These are phyloP conservation scores for Drosophila littoralis DNA, from an alignment of 1,140 invertebrate species.

Conservation along the genomic window DNA sequence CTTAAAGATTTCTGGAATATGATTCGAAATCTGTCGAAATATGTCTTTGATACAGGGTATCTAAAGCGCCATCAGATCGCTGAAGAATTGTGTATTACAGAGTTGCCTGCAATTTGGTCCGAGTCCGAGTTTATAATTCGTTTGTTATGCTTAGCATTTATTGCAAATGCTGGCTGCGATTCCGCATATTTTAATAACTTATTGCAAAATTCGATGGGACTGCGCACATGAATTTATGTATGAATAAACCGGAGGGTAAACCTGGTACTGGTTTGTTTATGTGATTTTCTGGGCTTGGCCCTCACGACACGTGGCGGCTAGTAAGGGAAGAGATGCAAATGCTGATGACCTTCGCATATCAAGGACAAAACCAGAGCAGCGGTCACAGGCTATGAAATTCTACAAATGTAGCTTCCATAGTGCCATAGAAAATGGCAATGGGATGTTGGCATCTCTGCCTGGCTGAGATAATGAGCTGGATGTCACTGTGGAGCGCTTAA, in stretches of 20 bases:
- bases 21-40: no score
- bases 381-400: constrained; percentile 6
- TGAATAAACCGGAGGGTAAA: constrained; percentile 63
- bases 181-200: constrained; percentile 80
- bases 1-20: no score
- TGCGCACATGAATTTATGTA: constrained; percentile 71
- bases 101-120: constrained; percentile 13
- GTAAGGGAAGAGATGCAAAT: constrained; percentile 64
- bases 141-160: constrained; percentile 55
- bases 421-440: constrained; percentile 58
- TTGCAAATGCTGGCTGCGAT: constrained; percentile 47
- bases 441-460: constrained; percentile 54
- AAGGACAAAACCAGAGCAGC: constrained; percentile 55
- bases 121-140: constrained; percentile 37
- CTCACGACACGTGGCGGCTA: constrained; percentile 55
- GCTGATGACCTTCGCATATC: constrained; percentile 73
- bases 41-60: background rate
- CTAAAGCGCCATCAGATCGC: background rate
- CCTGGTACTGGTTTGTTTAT: constrained; percentile 63
- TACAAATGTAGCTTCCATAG: background rate
- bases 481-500: constrained; percentile 55
- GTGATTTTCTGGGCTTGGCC: constrained; percentile 75
- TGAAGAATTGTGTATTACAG: background rate
- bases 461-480: constrained; percentile 24
- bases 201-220: constrained; percentile 59